Evolutionary conservation across 2,113 vertebrate genomes (phyloP).

Genomic region (Pangasianodon hypophthalmus): DNA sequence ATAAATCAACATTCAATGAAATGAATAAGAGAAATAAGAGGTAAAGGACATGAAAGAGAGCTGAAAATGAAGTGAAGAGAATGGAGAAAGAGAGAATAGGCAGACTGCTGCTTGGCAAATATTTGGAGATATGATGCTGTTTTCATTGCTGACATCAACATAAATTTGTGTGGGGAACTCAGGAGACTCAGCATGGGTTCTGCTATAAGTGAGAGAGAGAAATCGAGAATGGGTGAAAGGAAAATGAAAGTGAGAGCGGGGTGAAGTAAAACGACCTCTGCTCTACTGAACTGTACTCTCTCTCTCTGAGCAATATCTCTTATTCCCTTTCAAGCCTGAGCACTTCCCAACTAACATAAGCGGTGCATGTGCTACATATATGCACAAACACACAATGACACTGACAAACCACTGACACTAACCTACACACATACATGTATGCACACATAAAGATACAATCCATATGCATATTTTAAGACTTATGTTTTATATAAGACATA

Average conservation of each 20-base stretch:
- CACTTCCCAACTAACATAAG: not conserved
- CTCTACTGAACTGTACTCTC: constrained; percentile 71
- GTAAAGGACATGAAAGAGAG: constrained; percentile 22
- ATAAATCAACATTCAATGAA: constrained; percentile 56
- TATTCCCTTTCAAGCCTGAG: constrained; percentile 1
- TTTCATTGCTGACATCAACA: constrained; percentile 84
- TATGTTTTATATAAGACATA: not conserved
- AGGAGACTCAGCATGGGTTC: constrained; percentile 72
- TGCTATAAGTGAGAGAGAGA: constrained; percentile 41
- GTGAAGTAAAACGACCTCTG: constrained; percentile 64
- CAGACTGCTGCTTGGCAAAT: constrained; percentile 78
- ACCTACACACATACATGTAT: constrained; percentile 13
- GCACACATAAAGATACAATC: not conserved
- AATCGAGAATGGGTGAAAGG: constrained; percentile 25
- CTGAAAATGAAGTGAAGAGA: constrained; percentile 16
- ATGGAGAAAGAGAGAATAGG: constrained; percentile 60
- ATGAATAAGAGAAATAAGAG: constrained; percentile 24
- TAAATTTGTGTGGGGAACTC: constrained; percentile 76
- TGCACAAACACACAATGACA: constrained; percentile 21
- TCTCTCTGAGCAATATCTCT: constrained; percentile 24
- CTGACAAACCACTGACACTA: not conserved
- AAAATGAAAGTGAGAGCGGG: constrained; percentile 19
- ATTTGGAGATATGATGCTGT: constrained; percentile 75
- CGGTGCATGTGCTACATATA: not conserved
- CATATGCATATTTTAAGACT: not conserved